Base-by-base conservation (phyloP, 2,797 vertebrate species). In the Amblyopsis hoosieri region DNA sequence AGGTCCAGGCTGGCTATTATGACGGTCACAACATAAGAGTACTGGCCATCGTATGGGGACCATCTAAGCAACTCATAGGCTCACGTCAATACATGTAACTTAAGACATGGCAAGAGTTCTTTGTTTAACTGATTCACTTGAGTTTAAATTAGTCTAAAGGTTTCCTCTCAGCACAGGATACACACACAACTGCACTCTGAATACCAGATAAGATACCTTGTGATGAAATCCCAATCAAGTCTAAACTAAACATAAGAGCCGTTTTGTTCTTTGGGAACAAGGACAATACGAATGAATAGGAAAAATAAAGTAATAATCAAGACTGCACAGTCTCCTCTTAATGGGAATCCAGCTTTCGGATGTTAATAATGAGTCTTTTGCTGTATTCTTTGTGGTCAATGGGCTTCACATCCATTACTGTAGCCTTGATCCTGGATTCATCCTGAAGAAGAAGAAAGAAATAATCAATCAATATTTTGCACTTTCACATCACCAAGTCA, bases 371-470 rank as follows among this genome's bases (percentile, higher is more conserved):
- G 88, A 99, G 33, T 83, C 95, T 93, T 85, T 91, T 94, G 93
- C 94, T 87, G 81, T 98, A 97, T 11, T 99, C 98, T 79, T 85
- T 93, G 74, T 97, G 93, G 89, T 97, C 95, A 58, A 99, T 94
- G 0, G 95, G 94, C 82, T 95, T 98, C 88, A 95, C 93, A 0
- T 97, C 96, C 90, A 95, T 1, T 53, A 95, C 95, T 0, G 96
- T 96, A 3, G 95, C 96, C 82, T 98, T 99, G 89, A 99, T 95
- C 72, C 95, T 94, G 76, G 96, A 97, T 64, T 99, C 97, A 45
- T 99, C 98, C 98, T 99, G 42, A 47, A 33, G 66, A 10, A 64
- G 2, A 54, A 57, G 70, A 29, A 29, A 61, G 42, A 13, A 15
- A 53, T 57, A 46, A 63, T 52, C 17, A n/a, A 19, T 1, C 56